A percentile compares a stretch with the other conserved stretches of the same genome.
Evolutionary conservation across 2,888 invertebrate species (phyloP).

Genomic region (Elysia crispata): DNA sequence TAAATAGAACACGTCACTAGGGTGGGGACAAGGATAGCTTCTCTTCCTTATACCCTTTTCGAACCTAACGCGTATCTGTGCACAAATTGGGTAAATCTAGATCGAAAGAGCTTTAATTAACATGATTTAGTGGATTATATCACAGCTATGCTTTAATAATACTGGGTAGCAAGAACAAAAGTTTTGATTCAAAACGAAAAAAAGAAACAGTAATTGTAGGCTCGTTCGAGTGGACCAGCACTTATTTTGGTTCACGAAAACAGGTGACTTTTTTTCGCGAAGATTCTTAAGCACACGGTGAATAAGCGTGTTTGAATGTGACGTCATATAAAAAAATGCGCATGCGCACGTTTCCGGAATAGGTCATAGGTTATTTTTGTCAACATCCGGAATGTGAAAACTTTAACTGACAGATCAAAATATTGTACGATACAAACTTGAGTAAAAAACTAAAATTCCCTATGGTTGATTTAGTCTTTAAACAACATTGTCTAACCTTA

Average conservation of each 20-base stretch:
- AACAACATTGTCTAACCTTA: too few species aligned
- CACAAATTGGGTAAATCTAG: too few species aligned
- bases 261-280: conserved; percentile 6
- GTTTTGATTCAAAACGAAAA: too few species aligned
- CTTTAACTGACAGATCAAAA: not conserved
- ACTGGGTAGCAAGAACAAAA: too few species aligned
- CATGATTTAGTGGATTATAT: too few species aligned
- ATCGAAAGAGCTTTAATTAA: too few species aligned
- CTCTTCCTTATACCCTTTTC: not conserved
- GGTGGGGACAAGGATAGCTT: too few species aligned
- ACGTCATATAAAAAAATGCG: conserved; percentile 11
- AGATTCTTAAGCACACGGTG: conserved; percentile 54
- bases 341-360: conserved; percentile 38
- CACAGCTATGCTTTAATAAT: too few species aligned
- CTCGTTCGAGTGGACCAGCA: not conserved
- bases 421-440: not conserved
- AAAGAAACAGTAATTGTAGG: too few species aligned
- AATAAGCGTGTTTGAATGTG: conserved; percentile 60
- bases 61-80: not conserved
- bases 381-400: conserved; percentile 27
- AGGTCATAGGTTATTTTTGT: conserved; percentile 42
- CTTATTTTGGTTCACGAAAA: conserved; percentile 20
- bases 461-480: conserved; percentile 64
- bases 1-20: too few species aligned
- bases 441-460: conserved; percentile 45